These are phyloP conservation scores for Aspidiotus destructor DNA, from an alignment of 2,888 invertebrate genomes.

Conservation along the genomic window DNA sequence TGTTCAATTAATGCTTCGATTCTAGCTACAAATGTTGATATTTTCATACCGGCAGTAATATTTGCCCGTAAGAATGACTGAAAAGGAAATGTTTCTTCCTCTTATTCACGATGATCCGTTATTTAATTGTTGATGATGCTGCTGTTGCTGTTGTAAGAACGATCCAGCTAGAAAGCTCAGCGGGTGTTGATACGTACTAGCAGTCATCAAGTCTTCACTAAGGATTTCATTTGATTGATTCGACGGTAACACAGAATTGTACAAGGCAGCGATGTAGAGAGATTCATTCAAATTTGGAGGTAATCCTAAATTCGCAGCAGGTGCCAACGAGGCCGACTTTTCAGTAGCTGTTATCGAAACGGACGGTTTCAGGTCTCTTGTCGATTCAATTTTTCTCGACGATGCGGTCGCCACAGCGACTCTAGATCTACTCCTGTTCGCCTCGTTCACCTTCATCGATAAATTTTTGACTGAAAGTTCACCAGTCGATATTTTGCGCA, in stretches of 20 bases:
- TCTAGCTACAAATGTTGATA: too few species aligned
- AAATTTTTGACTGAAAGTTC: slow-evolving; percentile 25
- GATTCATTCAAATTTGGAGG: neutral
- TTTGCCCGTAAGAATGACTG: too few species aligned
- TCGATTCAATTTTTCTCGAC: neutral
- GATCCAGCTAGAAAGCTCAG: slow-evolving; percentile 7
- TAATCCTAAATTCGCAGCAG: neutral
- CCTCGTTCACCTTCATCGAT: slow-evolving; percentile 7
- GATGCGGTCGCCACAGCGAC: neutral
- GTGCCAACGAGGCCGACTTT: neutral
- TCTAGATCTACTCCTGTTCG: neutral
- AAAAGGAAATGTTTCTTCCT: too few species aligned
- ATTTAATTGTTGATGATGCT: slow-evolving; percentile 12
- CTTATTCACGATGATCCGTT: too few species aligned
- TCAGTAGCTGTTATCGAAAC: neutral
- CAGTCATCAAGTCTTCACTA: neutral
- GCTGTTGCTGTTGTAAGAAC: slow-evolving; percentile 3
- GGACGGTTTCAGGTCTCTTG: neutral
- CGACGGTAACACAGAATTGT: slow-evolving; percentile 11
- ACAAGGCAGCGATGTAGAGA: slow-evolving; percentile 15
- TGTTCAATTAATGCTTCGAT: too few species aligned
- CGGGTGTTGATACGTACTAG: slow-evolving; percentile 20
- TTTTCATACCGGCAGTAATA: too few species aligned
- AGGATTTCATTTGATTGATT: neutral
- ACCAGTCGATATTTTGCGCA: slow-evolving; percentile 26